phyloP scores from a whole-genome alignment of 2,888 invertebrate species.

The Leucophora obtusa region DNA sequence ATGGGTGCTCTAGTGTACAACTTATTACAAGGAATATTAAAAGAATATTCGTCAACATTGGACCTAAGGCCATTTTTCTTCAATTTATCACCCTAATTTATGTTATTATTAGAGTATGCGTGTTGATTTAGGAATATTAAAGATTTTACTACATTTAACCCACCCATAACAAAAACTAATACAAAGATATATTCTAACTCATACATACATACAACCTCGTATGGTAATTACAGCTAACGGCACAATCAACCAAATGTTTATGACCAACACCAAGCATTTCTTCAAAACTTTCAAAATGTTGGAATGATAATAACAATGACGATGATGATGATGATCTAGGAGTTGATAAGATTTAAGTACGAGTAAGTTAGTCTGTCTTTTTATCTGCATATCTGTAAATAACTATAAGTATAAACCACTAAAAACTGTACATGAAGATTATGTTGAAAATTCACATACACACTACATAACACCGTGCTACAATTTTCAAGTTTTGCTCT shows the following conservation, averaged over 20 bases:
- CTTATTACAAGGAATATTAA: too few relatives aligned
- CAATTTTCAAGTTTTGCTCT: too few relatives aligned
- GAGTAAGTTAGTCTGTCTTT: not conserved
- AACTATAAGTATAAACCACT: not conserved
- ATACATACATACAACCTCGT: too few relatives aligned
- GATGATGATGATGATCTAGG: not conserved
- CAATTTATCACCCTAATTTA: too few relatives aligned
- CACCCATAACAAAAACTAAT: not conserved
- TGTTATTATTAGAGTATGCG: too few relatives aligned
- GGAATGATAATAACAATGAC: not conserved
- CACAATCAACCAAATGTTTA: constrained; percentile 57
- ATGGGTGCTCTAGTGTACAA: too few relatives aligned
- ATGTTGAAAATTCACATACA: not conserved
- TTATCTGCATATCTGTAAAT: not conserved
- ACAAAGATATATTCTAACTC: not conserved
- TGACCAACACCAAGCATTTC: constrained; percentile 28
- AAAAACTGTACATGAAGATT: constrained; percentile 3
- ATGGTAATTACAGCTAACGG: constrained; percentile 43
- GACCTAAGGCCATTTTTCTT: too few relatives aligned
- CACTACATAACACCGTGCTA: not conserved
- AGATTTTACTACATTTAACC: constrained; percentile 1
- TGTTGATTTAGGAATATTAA: not conserved
- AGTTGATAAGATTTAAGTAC: not conserved
- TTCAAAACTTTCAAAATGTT: not conserved
- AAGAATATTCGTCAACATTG: too few relatives aligned